Base-by-base conservation (phyloP, 2,113 vertebrate genomes). In the Mystacornis crossleyi region DNA sequence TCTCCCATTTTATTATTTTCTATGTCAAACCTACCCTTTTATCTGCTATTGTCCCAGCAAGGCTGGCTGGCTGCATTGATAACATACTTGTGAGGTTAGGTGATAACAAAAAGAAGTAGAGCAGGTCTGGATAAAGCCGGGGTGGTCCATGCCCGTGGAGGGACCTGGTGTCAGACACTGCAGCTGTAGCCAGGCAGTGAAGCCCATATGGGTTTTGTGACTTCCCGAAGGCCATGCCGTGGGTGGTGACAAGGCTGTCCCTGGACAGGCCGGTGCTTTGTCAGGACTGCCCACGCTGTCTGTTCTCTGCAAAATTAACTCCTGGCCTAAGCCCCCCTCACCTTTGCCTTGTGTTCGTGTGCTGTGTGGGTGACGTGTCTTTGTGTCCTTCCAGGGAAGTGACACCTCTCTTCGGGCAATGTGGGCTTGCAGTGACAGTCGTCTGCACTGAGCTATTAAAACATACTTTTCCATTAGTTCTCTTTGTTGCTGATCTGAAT, bases 161-260 rank as follows among this genome's bases (percentile, higher is more conserved):
- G 45, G 47, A 65, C 48, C 38, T 43, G 29, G 3, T 57, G 36
- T 28, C 10, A 8, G 70, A 34, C 12, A 2, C 77, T 62, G 67
- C 62, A 65, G 58, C 40, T 26, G 54, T 12, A 87, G n/a, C 53
- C 31, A 24, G 70, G 55, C 50, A 20, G 33, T 8, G 79, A 66
- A 50, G 51, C 43, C 18, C 36, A 33, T 67, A 43, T 38, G 38
- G 48, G 14, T 16, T 81, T 58, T 82, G 81, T 81, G 89, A 47
- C 69, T 57, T 83, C 48, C 38, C 0, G 0, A 83, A n/a, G 58
- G 47, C 58, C 5, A 0, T 6, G 24, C 0, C 1, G 36, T 20
- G 33, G 48, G 33, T 67, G 65, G 45, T 55, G 77, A 42, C 50
- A 45, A 45, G 62, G 33, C 65, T 15, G 25, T 1, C 12, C 50